Evolutionary conservation across 2,113 vertebrate genomes (phyloP).

Genomic region (Aldabrachelys gigantea): DNA sequence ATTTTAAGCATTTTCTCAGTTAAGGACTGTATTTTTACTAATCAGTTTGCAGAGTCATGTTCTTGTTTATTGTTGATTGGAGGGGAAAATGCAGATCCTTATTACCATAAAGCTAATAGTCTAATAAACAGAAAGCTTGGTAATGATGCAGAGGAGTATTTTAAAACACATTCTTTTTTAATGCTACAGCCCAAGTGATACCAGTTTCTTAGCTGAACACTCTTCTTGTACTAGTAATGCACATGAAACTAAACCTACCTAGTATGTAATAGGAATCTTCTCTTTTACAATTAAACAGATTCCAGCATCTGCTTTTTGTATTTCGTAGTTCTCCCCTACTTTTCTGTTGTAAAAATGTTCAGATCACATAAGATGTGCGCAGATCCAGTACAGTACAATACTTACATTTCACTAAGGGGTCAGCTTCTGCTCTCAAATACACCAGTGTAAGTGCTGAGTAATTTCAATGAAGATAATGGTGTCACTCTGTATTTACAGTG

Average conservation of each 20-base stretch:
- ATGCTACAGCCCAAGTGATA: background rate
- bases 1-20: conserved; percentile 19
- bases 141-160: background rate
- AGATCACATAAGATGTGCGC: background rate
- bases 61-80: conserved; percentile 41
- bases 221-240: conserved; percentile 14
- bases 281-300: background rate
- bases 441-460: background rate
- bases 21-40: conserved; percentile 14
- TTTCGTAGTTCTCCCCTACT: background rate
- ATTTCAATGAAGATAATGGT: background rate
- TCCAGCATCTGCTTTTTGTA: background rate
- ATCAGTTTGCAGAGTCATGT: background rate
- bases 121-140: conserved; percentile 13
- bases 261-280: background rate
- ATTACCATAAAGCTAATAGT: conserved; percentile 16
- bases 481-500: background rate
- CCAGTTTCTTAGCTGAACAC: background rate
- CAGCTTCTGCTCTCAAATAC: background rate
- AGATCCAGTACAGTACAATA: background rate
- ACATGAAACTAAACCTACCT: conserved; percentile 38
- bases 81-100: conserved; percentile 11
- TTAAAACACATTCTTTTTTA: conserved; percentile 12
- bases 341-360: background rate
- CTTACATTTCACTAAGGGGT: background rate